Evolutionary conservation across 2,888 invertebrate species (phyloP), one percentile per base, ranked within the genome.

Genomic region (Lathronympha strigana): DNA sequence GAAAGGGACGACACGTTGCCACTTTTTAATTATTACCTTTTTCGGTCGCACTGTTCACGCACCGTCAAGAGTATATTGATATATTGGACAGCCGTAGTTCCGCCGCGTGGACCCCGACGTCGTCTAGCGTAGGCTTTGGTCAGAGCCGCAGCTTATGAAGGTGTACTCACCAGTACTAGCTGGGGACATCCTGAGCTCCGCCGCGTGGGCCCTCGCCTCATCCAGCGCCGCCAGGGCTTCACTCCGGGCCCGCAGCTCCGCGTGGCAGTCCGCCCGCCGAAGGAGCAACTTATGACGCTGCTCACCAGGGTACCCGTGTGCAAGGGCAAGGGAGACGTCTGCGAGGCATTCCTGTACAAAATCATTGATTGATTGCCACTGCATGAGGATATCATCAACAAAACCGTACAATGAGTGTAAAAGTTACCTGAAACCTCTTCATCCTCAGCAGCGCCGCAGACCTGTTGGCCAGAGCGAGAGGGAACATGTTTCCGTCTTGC

Each of bases 401-500:
- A n/a, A n/a, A n/a, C n/a, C n/a, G n/a, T n/a, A n/a, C n/a, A n/a
- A n/a, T n/a, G n/a, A n/a, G n/a, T n/a, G n/a, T n/a, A 4, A 31
- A 0, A 28, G 3, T 75, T 82, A 95, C 95, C 88, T 94, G 77
- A 82, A 90, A 95, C 74, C 90, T 89, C 63, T 93, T 90, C 78
- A 95, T 77, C 71, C 93, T 91, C 73, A 94, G 90, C 49, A 94
- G 87, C 8, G 94, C 93, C 17, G 95, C 95, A 11, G 96, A 95
- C 78, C 96, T 90, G 74, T 96, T 95, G 0, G 94, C 95, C 60
- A 95, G 82, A 0, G 95, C 95, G 53, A 95, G 77, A 0, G 94
- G 86, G 72, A 94, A 93, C 81, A 94, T 93, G 11, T 92, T 84
- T 49, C 93, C 93, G 31, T 90, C 82, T 36, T 89, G 88, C 13